Evolutionary conservation across 2,113 vertebrate species (phyloP).

Genomic region (Plectropomus leopardus): DNA sequence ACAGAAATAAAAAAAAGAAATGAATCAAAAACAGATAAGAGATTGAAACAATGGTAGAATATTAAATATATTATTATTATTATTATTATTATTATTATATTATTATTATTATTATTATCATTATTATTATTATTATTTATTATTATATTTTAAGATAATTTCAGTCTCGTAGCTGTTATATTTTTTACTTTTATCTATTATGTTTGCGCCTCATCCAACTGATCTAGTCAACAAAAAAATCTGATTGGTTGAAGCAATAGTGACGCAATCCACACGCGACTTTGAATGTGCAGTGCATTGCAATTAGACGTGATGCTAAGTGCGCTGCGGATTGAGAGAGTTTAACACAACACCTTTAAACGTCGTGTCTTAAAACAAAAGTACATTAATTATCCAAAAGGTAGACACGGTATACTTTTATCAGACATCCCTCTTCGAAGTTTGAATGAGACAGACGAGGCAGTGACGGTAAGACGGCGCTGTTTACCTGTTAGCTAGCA

Average conservation of each 20-base stretch:
- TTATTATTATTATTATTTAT: too few species aligned
- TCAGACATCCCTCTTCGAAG: neutral
- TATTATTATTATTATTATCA: too few species aligned
- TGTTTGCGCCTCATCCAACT: too few species aligned
- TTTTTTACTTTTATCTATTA: too few species aligned
- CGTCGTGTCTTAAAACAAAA: neutral
- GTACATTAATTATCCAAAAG: fast-evolving
- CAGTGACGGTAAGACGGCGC: constrained; percentile 29
- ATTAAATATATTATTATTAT: too few species aligned
- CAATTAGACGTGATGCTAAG: constrained; percentile 2
- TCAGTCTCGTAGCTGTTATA: too few species aligned
- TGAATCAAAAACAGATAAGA: too few species aligned
- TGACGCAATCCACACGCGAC: constrained; percentile 55
- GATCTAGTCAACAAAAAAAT: too few species aligned
- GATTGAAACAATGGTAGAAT: too few species aligned
- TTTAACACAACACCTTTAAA: neutral
- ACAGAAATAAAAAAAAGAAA: too few species aligned
- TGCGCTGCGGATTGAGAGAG: neutral
- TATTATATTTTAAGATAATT: too few species aligned
- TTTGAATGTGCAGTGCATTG: neutral
- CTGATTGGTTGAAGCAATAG: constrained; percentile 32
- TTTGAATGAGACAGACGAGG: neutral
- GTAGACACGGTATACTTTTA: neutral
- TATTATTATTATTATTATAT: too few species aligned
- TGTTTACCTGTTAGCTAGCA: neutral